Base-by-base conservation (phyloP, 2,888 invertebrate genomes). In the Agrochola circellaris region DNA sequence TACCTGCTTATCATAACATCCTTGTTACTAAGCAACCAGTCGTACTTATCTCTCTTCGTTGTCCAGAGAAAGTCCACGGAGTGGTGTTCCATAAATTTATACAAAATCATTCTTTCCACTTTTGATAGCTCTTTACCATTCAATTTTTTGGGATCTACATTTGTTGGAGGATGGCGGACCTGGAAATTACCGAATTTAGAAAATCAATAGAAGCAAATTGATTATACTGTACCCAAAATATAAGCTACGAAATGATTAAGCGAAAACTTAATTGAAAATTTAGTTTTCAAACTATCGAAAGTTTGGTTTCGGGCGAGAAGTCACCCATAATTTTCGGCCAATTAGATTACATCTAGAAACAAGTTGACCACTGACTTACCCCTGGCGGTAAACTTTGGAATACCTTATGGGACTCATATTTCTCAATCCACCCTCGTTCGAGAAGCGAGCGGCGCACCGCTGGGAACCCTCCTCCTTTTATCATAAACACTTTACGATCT, bases 21-120 rank as follows among this genome's bases (percentile, higher is more conserved):
- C 89, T 95, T 96, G 90, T 96, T 97, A 88, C 96, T 97, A 42
- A 97, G 94, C 84, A 97, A 97, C 97, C 98, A 98, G 89, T 98
- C 98, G 84, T 98, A 97, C 94, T 98, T 98, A 86, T 99, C 99
- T 79, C 98, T 97, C 85, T 98, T 98, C 75, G 98, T 98, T 67
- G 99, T 99, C 99, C 99, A 99, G 56, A 99, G 97, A 89, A 99
- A 98, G 90, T 99, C 98, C 2, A 99, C 98, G 0, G 98, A 97
- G 88, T 98, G 97, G 89, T 98, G 98, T 88, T 98, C 98, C 90
- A 99, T 97, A 93, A 99, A 98, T 88, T 98, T 97, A 7, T 98
- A 98, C 91, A 98, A 97, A 71, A 98, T 97, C 92, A 97, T 97
- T 81, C 97, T 96, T 92, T 98, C 98, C 71, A 98, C 97, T 94